Base-by-base conservation (phyloP, 2,113 vertebrate species). In the Panthera uncia region DNA sequence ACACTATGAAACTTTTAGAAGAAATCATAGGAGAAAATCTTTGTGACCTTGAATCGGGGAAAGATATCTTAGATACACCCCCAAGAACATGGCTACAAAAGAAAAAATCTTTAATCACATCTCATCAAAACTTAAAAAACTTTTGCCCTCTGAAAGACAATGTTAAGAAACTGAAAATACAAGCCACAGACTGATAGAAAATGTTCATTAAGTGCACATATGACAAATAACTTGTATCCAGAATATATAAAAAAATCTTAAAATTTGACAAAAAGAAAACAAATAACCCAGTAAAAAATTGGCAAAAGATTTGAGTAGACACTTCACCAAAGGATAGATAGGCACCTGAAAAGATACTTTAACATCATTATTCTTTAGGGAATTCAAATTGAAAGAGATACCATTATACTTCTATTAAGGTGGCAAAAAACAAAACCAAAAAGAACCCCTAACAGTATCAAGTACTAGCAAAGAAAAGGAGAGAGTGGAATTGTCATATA, bases 321-420 rank as follows among this genome's bases (percentile, higher is more conserved):
- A 74, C 55, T 50, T 85, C 38, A 41, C 41, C 19, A 29, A 93
- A 61, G 31, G 27, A 93, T 5, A 83, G 33, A 16, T 52, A 69
- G 79, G 5, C 73, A 90, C 50, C 50, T 91, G 25, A 57, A 68
- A 91, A 83, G 50, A 83, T 36, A 86, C 7, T 45, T n/a, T 76
- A 45, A 19, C 45, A 38, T 91, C 11, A 83, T 73, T 66, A 19
- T 79, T 92, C 15, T 84, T 50, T n/a, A 52, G 69, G 9, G 21
- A 83, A 97, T 74, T 94, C 19, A 91, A 95, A 68, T 92, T 93
- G 68, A 80, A 86, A 88, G 36, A 95, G n/a, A 76, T 45, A 36
- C 25, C 57, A 33, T 45, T 21, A 76, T 0, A 83, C 5, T 88
- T n/a, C 33, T 52, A n/a, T 36, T 48, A 41, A n/a, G 52, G 69